Base-by-base conservation (phyloP, 2,113 vertebrate species). In the Apodemus sylvaticus region DNA sequence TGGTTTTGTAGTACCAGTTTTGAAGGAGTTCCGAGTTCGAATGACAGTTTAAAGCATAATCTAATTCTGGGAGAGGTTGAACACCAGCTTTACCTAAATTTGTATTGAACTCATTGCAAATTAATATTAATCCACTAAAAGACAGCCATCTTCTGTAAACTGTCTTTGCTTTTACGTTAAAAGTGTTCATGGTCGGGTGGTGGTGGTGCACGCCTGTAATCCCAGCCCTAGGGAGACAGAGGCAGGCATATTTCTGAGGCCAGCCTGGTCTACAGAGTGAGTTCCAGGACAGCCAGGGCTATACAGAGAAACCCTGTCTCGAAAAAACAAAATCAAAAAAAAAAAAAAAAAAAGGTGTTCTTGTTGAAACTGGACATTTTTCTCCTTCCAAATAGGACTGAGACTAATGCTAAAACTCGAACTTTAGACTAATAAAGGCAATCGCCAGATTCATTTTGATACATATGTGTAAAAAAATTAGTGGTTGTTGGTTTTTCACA, bases 1-100 rank as follows among this genome's bases (percentile, higher is more conserved):
- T 95, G 58, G 92, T 95, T 85, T 87, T 81, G 78, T 93, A 91
- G 90, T 96, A 93, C 95, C 82, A 82, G 29, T 36, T 90, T 94
- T 88, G 42, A 42, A 71, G 64, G 89, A 96, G 66, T 64, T 94
- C 66, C 1, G 26, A 86, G 51, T 91, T 86, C 48, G 29, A 73
- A 88, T 74, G 92, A 91, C 89, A 55, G 81, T 93, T 97, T 96
- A 89, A 86, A 94, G 51, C 82, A 81, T 58, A 81, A 92, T 89
- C 42, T 83, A 89, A 0, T 74, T 94, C 90, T 62, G 66, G 78
- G 78, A 83, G 64, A 36, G 1, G 2, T n/a, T n/a, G 24, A 48
- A 14, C 16, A 3, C 13, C 24, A 29, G 92, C 77, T 94, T 95
- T 82, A 77, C 77, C 91, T 83, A 89, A 89, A 24, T 86, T 87